phyloP scores from a whole-genome alignment of 2,113 vertebrate genomes.

The Pituophis catenifer region DNA sequence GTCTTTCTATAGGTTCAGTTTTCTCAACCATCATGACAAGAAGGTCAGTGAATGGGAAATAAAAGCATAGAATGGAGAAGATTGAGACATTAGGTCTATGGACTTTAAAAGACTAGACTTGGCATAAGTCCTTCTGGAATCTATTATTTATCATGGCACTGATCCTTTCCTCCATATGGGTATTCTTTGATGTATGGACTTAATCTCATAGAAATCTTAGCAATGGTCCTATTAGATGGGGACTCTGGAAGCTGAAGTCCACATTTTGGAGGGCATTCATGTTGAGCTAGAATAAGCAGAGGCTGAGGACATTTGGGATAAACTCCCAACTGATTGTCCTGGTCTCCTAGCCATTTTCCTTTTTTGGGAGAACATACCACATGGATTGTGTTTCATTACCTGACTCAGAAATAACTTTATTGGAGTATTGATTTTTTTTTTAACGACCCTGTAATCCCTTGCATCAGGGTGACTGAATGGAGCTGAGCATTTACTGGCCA shows the following conservation, averaged over 20 bases:
- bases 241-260: neutral
- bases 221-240: neutral
- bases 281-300: neutral
- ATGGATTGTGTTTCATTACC: neutral
- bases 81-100: neutral
- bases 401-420: neutral
- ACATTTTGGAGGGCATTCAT: neutral
- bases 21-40: neutral
- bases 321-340: neutral
- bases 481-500: neutral
- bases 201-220: neutral
- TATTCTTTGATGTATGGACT: neutral
- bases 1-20: neutral
- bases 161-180: neutral
- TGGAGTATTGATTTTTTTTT: neutral
- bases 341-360: neutral
- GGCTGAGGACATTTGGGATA: neutral
- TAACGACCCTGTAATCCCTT: neutral
- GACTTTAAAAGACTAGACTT: neutral
- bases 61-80: neutral
- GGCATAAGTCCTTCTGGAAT: neutral
- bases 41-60: neutral
- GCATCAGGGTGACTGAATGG: neutral
- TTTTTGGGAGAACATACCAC: neutral
- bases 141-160: neutral